Evolutionary conservation across 2,888 invertebrate genomes (phyloP).

Genomic region (Cephus nigrinus): DNA sequence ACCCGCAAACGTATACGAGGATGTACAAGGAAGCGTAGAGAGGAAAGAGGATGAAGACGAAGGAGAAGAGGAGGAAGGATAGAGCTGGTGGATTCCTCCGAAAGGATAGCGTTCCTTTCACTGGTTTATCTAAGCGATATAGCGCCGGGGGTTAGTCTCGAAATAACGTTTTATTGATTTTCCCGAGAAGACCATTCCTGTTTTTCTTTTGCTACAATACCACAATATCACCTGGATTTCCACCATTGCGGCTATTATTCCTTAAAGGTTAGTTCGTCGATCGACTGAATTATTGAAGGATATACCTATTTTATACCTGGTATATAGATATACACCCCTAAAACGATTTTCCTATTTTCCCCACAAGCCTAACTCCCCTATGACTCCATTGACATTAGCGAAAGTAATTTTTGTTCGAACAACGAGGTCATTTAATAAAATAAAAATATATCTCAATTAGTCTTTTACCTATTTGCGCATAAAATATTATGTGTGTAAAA

Average conservation of each 20-base stretch:
- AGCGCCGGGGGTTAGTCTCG: slow-evolving; percentile 22
- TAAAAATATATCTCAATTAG: not conserved
- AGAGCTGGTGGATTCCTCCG: slow-evolving; percentile 16
- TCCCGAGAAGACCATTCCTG: slow-evolving; percentile 10
- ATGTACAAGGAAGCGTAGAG: not conserved
- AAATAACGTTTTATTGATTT: slow-evolving; percentile 25
- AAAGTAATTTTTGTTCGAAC: not conserved
- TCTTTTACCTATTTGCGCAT: not conserved
- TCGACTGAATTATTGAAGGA: not conserved
- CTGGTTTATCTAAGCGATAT: slow-evolving; percentile 26
- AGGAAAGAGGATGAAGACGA: slow-evolving; percentile 5
- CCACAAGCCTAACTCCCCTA: not conserved
- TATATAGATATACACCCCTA: not conserved
- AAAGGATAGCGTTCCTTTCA: slow-evolving; percentile 24
- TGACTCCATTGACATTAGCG: not conserved
- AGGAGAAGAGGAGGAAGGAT: not conserved
- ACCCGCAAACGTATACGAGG: not conserved
- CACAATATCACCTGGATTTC: not conserved
- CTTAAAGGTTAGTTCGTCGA: not conserved
- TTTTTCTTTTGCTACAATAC: slow-evolving; percentile 7
- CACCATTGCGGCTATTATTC: not conserved
- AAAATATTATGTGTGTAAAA: not conserved
- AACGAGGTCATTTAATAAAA: not conserved
- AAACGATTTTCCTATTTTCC: not conserved
- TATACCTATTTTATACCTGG: not conserved